Base-by-base conservation (phyloP, 2,888 invertebrate genomes). In the Tenthredo livida region DNA sequence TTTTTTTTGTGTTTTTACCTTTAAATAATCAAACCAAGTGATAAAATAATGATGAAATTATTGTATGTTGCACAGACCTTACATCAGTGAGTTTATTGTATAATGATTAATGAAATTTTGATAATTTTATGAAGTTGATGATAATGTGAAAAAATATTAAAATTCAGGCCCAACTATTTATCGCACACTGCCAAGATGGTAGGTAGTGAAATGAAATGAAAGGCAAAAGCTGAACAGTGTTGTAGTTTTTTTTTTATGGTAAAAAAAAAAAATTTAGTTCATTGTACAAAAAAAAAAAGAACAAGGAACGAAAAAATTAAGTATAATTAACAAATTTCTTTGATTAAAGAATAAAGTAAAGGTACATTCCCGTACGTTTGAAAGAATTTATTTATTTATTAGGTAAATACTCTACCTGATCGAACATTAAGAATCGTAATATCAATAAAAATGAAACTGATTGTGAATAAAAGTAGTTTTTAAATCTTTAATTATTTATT, bases 271-370 rank as follows among this genome's bases (percentile, higher is more conserved):
- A 88, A 87, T 87, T 88, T 87, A 86, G 86, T 91, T 92, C 92
- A 91, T 90, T 91, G 86, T 89, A 90, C 88, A 90, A 90, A 91
- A 89, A 89, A 87, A 17, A 6, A 50, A 50, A 17, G 5, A 50
- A 50, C 5, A 17, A 50, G 15, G 6, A 50, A 5, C 10, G n/a
- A n/a, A 54, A 54, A 43, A 21, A 40, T 73, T 17, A 77, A 9
- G 2, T 43, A 40, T 54, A 77, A 77, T 77, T 50, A n/a, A 73
- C 72, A 43, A 73, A 73, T 43, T 43, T 10, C 25, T 40, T 43
- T 43, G 33, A 33, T 67, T 67, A 43, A 29, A 43, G n/a, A 43
- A 43, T 7, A 21, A 40, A 29, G 17, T 15, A 17, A 73, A 21
- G 17, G 37, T 80, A 80, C 80, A 80, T 80, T 58, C 21, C 29